phyloP scores from a whole-genome alignment of 2,888 invertebrate genomes.

The Lordiphosa fenestrarum region DNA sequence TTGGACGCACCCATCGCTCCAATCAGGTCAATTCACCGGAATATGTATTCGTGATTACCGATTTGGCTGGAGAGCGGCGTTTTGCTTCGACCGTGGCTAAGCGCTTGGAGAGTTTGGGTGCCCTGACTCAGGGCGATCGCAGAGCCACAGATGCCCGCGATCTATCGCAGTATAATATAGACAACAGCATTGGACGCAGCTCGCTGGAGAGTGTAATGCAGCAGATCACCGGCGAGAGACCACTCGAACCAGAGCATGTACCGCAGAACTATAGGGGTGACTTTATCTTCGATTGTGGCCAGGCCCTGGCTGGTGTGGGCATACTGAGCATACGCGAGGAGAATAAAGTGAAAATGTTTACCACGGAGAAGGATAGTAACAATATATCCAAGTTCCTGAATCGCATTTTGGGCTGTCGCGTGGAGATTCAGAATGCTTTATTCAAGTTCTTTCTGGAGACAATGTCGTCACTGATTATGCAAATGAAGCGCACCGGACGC shows the following conservation, averaged over 20 bases:
- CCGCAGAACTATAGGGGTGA: conserved; percentile 94
- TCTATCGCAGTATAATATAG: conserved; percentile 98
- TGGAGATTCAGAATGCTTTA: conserved; percentile 96
- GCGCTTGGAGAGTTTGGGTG: conserved; percentile 96
- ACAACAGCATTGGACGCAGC: conserved; percentile 96
- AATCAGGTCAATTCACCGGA: conserved; percentile 99
- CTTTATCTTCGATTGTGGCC: conserved; percentile 96
- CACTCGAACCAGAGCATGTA: conserved; percentile 89
- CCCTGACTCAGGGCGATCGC: conserved; percentile 98
- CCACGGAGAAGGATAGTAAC: conserved; percentile 94
- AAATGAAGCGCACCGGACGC: conserved; percentile 95
- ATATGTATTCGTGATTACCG: conserved; percentile 98
- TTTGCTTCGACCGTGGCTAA: conserved; percentile 99
- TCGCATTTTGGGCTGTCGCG: conserved; percentile 97
- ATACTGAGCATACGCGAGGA: conserved; percentile 88
- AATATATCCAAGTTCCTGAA: conserved; percentile 99
- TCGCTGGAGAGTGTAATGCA: conserved; percentile 97
- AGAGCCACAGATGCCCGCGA: conserved; percentile 98
- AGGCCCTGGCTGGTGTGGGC: conserved; percentile 96
- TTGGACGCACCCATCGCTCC: conserved; percentile 97
- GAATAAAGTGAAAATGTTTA: conserved; percentile 83
- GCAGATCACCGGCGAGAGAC: conserved; percentile 92
- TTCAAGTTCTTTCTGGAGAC: conserved; percentile 99
- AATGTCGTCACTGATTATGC: conserved; percentile 92
- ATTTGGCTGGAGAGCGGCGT: conserved; percentile 97